Conservation (phyloP, 2,797 vertebrate genomes). For the Momotus momota region DNA sequence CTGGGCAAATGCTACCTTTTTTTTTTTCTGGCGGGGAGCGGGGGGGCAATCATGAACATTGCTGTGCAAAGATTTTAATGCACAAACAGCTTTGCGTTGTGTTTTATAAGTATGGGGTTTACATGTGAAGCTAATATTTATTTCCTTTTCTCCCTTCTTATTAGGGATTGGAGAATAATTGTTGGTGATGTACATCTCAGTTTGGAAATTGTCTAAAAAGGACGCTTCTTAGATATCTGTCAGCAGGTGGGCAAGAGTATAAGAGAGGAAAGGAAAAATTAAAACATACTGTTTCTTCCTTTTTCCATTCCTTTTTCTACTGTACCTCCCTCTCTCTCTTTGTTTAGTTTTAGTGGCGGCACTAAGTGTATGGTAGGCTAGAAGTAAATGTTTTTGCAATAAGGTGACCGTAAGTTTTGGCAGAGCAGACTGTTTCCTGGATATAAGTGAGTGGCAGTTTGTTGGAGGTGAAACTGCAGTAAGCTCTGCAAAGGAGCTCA, state of each 20-base stretch:
- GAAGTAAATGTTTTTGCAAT: neutral
- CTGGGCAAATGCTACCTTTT: neutral
- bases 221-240: neutral
- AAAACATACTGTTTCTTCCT: neutral
- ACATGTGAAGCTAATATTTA: neutral
- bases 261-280: neutral
- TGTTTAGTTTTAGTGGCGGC: neutral
- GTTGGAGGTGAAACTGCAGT: neutral
- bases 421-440: neutral
- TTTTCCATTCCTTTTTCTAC: neutral
- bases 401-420: neutral
- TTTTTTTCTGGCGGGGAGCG: neutral
- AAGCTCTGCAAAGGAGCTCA: constrained; percentile 47
- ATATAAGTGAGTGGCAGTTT: constrained; percentile 12
- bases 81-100: neutral
- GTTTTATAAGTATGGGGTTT: neutral
- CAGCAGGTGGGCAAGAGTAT: neutral
- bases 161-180: neutral
- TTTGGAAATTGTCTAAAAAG: neutral
- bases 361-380: neutral
- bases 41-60: neutral
- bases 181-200: neutral
- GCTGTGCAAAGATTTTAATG: neutral
- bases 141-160: neutral
- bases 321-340: neutral